Conservation (phyloP, 2,113 vertebrate species). For the Falcunculus frontatus region DNA sequence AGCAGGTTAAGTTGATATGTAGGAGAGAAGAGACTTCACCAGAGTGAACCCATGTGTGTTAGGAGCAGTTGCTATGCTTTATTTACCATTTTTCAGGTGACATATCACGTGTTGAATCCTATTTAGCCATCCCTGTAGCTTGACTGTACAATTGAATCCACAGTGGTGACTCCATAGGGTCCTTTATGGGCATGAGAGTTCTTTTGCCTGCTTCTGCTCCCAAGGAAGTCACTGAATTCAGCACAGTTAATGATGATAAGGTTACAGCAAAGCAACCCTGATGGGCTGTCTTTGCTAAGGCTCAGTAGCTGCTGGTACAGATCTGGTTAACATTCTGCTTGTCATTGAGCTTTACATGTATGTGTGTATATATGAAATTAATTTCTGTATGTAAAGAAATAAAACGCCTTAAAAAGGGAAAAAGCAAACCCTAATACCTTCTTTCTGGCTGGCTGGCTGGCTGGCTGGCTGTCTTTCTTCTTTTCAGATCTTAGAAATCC, state of each 20-base stretch:
- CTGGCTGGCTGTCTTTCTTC: no score
- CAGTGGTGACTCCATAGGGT: not conserved
- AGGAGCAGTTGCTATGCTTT: not conserved
- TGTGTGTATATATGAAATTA: not conserved
- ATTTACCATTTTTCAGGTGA: not conserved
- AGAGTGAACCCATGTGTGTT: rapidly evolving
- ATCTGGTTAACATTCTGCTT: not conserved
- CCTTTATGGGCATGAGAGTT: not conserved
- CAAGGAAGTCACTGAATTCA: not conserved
- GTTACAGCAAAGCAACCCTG: not conserved
- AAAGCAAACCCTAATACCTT: not conserved
- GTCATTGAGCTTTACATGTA: not conserved
- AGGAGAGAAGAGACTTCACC: not conserved
- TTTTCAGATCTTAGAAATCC: not conserved
- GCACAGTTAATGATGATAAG: not conserved
- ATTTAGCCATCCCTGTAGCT: not conserved
- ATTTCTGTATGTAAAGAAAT: not conserved
- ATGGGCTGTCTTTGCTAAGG: not conserved
- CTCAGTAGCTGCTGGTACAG: not conserved
- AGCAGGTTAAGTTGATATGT: not conserved
- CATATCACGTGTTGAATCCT: not conserved
- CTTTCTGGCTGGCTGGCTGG: no score
- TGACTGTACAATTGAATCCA: not conserved
- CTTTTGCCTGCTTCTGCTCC: not conserved
- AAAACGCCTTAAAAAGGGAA: not conserved